Conservation (phyloP, 2,113 vertebrate species). For the Fulica atra region DNA sequence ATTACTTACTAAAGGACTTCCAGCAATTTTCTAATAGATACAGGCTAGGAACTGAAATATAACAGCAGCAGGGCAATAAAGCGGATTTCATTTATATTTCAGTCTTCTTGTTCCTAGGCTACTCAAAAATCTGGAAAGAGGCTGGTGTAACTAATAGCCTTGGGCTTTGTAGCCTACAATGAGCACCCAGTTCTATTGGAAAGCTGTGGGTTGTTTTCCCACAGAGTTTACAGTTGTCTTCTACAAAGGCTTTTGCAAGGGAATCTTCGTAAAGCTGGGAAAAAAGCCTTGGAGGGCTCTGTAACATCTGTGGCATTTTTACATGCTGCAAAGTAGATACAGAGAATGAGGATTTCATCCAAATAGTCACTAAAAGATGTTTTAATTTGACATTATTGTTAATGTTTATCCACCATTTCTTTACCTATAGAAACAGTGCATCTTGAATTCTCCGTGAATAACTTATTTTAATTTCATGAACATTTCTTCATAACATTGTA, state of each 20-base stretch:
- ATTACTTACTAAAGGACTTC: neutral
- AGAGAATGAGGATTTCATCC: neutral
- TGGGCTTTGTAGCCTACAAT: neutral
- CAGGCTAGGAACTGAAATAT: neutral
- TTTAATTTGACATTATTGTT: neutral
- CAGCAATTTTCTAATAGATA: neutral
- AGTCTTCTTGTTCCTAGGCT: neutral
- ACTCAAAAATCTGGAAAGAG: neutral
- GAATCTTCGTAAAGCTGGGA: neutral
- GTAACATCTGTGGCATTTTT: neutral
- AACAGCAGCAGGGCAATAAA: neutral
- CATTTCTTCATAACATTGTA: conserved; percentile 42
- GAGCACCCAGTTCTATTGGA: neutral
- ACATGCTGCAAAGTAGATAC: neutral
- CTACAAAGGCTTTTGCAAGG: neutral
- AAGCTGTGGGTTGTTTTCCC: neutral
- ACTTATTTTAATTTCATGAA: conserved; percentile 40
- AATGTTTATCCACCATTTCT: neutral
- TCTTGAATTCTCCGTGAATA: conserved; percentile 36
- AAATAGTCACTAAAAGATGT: neutral
- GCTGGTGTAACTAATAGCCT: neutral
- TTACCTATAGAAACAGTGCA: neutral
- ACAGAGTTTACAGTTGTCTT: neutral
- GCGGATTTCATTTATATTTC: neutral
- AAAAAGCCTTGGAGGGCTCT: neutral